Conservation (phyloP, 2,888 invertebrate genomes). For the Agrenia bidenticulata region DNA sequence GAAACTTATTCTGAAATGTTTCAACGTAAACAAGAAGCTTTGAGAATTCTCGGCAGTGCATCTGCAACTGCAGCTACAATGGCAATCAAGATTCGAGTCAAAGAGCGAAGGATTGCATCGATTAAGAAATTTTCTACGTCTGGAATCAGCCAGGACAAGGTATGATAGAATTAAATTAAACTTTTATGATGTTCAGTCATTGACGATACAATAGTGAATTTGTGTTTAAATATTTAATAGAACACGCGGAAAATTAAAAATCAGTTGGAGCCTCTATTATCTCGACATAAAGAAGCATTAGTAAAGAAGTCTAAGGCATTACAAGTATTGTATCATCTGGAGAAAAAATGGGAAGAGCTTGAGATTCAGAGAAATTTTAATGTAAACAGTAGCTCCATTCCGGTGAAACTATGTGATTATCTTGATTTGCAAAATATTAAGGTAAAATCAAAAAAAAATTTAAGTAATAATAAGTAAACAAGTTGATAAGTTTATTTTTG, state of each 20-base stretch:
- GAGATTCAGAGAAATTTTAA: neutral
- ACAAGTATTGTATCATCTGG: neutral
- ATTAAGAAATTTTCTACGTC: constrained; percentile 1
- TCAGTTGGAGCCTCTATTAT: neutral
- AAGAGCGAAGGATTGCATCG: constrained; percentile 9
- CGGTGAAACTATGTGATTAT: constrained; percentile 19
- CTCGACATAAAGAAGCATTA: neutral
- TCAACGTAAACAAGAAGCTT: constrained; percentile 1
- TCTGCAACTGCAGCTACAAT: neutral
- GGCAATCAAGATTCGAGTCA: neutral
- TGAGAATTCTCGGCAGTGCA: neutral
- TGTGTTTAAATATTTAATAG: constrained; percentile 3
- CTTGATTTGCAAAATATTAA: constrained; percentile 22
- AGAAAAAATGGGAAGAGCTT: neutral
- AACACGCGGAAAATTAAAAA: neutral
- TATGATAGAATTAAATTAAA: neutral
- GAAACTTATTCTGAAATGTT: neutral
- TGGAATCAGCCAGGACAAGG: neutral
- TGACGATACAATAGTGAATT: neutral
- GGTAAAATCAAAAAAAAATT: no score
- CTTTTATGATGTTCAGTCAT: no score
- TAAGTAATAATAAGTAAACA: no score
- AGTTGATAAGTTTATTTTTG: neutral
- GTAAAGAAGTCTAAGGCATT: neutral
- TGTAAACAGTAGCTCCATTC: neutral